These are phyloP conservation scores for Incurvaria masculella DNA, from an alignment of 2,888 invertebrate species.

Conservation along the genomic window DNA sequence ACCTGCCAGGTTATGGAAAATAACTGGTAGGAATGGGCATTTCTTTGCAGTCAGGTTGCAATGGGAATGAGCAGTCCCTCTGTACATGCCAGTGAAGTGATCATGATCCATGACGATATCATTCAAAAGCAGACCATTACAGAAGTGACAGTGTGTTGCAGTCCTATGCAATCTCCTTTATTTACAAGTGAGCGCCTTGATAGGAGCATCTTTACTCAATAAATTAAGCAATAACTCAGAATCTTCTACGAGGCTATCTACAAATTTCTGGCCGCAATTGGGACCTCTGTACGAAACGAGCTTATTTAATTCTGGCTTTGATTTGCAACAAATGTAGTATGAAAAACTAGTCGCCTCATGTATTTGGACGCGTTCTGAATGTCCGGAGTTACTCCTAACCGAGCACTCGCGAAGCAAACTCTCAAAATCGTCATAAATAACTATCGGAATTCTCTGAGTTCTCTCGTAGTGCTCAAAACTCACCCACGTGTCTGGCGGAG, in stretches of 20 bases:
- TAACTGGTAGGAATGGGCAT: conserved; percentile 12
- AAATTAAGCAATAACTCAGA: background rate
- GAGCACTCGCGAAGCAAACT: background rate
- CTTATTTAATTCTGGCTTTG: conserved; percentile 4
- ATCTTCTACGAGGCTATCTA: background rate
- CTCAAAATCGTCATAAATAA: conserved; percentile 4
- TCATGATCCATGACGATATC: conserved; percentile 11
- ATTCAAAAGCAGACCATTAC: conserved; percentile 1
- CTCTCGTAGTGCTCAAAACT: background rate
- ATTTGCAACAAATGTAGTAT: conserved; percentile 7
- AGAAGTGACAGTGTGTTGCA: conserved; percentile 4
- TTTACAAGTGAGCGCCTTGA: background rate
- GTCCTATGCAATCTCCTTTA: background rate
- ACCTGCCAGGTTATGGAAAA: conserved; percentile 18
- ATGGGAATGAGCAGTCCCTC: conserved; percentile 12
- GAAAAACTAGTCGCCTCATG: conserved; percentile 3
- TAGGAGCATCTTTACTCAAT: background rate
- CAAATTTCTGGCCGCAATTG: conserved; percentile 4
- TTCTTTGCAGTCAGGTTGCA: conserved; percentile 15
- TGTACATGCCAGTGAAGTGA: conserved; percentile 12
- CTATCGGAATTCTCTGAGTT: background rate
- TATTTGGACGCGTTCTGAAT: background rate
- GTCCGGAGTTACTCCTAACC: background rate
- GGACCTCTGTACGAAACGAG: conserved; percentile 9
- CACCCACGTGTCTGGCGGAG: background rate